Conservation (phyloP, 2,797 vertebrate species). For the Melanotaenia nigrans region DNA sequence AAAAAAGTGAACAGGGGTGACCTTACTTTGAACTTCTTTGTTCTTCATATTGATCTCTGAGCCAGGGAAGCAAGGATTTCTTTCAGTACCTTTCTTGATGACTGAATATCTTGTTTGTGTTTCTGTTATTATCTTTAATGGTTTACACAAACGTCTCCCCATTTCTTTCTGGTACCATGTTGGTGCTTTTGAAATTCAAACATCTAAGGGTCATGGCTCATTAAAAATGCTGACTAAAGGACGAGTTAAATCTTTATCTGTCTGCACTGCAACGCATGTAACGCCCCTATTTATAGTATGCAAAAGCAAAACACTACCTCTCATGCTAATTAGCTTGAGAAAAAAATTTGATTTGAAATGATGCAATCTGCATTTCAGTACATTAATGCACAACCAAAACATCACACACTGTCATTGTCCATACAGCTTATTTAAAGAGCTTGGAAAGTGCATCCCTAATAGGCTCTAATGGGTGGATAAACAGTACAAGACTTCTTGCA, state of each 20-base stretch:
- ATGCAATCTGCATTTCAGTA: slow-evolving; percentile 35
- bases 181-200: neutral
- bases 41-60: slow-evolving; percentile 8
- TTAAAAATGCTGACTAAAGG: neutral
- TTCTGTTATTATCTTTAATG: neutral
- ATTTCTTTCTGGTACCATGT: neutral
- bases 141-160: neutral
- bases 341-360: slow-evolving; percentile 7
- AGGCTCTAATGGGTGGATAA: slow-evolving; percentile 69
- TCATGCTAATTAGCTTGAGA: slow-evolving; percentile 18
- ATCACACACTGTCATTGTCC: slow-evolving; percentile 62
- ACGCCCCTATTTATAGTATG: neutral
- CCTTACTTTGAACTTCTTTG: slow-evolving; percentile 16
- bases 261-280: neutral
- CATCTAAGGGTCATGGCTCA: slow-evolving; percentile 4
- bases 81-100: slow-evolving; percentile 3
- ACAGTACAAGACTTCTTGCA: slow-evolving; percentile 62
- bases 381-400: slow-evolving; percentile 46
- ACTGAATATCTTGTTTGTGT: neutral
- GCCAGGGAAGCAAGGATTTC: neutral
- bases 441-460: slow-evolving; percentile 66
- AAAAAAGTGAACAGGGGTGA: neutral
- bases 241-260: slow-evolving; percentile 7
- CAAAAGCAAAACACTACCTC: slow-evolving; percentile 11
- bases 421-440: slow-evolving; percentile 65